Conservation (phyloP, 2,113 vertebrate genomes). For the Podilymbus podiceps region DNA sequence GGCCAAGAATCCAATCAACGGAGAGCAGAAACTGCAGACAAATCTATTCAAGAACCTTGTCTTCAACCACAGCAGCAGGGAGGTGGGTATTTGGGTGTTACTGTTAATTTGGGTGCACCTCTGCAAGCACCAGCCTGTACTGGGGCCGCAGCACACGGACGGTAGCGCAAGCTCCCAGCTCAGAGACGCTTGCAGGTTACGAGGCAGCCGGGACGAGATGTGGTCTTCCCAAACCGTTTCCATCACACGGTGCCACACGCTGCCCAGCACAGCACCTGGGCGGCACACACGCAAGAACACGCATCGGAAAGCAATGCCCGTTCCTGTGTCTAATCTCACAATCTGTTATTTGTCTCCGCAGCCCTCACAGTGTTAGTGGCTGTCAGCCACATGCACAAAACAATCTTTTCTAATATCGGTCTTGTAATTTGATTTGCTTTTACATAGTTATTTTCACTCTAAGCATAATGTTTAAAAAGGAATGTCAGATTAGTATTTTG, state of each 20-base stretch:
- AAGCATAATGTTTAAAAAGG: slow-evolving; percentile 19
- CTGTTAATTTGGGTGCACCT: background rate
- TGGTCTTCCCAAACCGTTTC: background rate
- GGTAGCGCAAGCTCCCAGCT: background rate
- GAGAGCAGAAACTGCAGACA: background rate
- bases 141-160: accelerated
- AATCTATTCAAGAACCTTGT: background rate
- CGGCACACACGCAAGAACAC: background rate
- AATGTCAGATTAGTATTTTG: slow-evolving; percentile 10
- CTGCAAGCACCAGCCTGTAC: background rate
- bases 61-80: background rate
- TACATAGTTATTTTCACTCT: slow-evolving; percentile 17
- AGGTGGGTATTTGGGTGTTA: background rate
- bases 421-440: slow-evolving; percentile 46
- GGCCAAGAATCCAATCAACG: background rate
- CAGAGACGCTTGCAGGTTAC: accelerated
- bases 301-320: background rate
- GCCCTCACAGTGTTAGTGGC: background rate
- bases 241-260: background rate
- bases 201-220: background rate
- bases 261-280: background rate
- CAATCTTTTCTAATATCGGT: background rate
- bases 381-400: background rate
- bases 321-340: background rate
- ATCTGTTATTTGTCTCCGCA: background rate